Evolutionary conservation across 2,113 vertebrate species (phyloP), one percentile per base, ranked within the genome.

Genomic region (Circaetus gallicus): DNA sequence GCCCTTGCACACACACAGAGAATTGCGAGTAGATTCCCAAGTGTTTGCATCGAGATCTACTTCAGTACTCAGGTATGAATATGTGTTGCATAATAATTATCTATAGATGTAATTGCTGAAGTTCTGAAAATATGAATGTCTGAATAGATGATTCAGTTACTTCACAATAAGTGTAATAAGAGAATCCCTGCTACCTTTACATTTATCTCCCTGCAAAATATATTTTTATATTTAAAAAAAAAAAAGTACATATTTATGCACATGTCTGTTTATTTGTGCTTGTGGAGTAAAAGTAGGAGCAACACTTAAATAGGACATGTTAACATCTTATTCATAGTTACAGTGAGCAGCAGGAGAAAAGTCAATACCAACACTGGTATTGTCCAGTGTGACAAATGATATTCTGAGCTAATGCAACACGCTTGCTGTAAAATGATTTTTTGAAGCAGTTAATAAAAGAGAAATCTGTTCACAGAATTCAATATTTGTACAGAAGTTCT

Each of bases 351-450:
- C 47, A 18, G 6, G 59, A 19, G 34, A 22, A 43, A 97, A 97
- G 97, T 98, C 97, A 55, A 92, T 98, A 89, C 12, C 36, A 71
- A 88, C 89, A 67, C 73, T 96, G 87, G 38, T 94, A 96, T 94
- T 97, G 96, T 97, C 97, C 97, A 47, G 62, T 72, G 89, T 98
- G 97, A 97, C 97, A 97, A 97, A 97, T 96, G 92, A 87, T 97
- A 93, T 90, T 97, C 97, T 92, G 96, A 97, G 93, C 94, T 89
- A 80, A 97, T 96, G 97, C 97, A 97, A 93, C 87, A 88, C 43
- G 36, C 89, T 97, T 97, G 96, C 97, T 98, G 97, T 97, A 97
- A 97, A 97, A 98, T 97, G 97, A 98, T 98, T 98, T 97, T 97
- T 73, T 97, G 96, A 98, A 98, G 98, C 96, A 98, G 97, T 90